Percentiles rank a stretch among this genome's conserved stretches.
phyloP scores from a whole-genome alignment of 2,797 vertebrate genomes.

The Lacerta viridis region DNA sequence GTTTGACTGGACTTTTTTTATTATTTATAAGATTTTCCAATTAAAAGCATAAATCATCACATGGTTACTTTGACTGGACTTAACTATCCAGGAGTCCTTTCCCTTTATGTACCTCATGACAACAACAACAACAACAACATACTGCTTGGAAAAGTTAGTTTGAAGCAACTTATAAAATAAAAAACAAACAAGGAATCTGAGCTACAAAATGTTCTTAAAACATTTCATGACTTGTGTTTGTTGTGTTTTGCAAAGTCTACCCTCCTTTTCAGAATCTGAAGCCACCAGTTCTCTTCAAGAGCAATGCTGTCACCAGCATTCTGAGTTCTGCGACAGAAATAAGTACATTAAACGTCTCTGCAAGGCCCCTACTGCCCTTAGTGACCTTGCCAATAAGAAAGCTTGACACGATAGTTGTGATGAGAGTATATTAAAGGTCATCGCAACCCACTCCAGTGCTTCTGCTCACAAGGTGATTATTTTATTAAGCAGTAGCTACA shows the following conservation, averaged over 20 bases:
- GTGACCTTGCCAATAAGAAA: slow-evolving; percentile 49
- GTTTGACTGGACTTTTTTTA: no score
- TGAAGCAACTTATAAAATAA: no score
- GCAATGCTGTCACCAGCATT: not conserved
- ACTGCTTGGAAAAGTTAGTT: no score
- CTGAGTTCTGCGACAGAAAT: slow-evolving; percentile 15
- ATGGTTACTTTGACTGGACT: no score
- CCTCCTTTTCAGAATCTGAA: slow-evolving; percentile 7
- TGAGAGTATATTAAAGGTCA: slow-evolving; percentile 56
- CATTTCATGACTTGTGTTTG: not conserved
- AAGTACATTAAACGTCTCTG: slow-evolving; percentile 52
- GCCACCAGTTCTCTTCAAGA: not conserved
- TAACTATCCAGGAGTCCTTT: no score
- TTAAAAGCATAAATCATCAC: no score
- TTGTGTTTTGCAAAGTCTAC: slow-evolving; percentile 2
- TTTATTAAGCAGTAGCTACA: slow-evolving; percentile 57
- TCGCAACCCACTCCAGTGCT: slow-evolving; percentile 43
- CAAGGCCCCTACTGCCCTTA: slow-evolving; percentile 8
- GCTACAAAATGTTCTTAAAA: not conserved
- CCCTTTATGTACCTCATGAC: no score
- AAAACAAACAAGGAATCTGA: not conserved
- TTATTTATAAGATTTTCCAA: no score
- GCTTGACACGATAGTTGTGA: slow-evolving; percentile 48
- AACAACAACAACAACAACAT: no score
- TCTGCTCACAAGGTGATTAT: slow-evolving; percentile 34